phyloP scores from a whole-genome alignment of 1,140 invertebrate species.

The Mamestra configurata region DNA sequence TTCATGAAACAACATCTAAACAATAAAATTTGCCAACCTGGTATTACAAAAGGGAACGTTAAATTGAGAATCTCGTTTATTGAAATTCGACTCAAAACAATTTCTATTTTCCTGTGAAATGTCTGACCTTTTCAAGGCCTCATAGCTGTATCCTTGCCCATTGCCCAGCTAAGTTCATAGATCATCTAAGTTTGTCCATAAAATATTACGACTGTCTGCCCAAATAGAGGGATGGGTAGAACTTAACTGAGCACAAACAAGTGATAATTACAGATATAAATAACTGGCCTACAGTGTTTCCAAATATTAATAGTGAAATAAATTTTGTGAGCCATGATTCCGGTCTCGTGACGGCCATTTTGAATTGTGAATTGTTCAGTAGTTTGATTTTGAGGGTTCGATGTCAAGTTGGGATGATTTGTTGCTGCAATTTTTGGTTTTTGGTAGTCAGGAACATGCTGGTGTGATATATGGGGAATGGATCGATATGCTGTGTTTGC shows the following conservation, averaged over 20 bases:
- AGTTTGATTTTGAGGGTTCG: constrained; percentile 32
- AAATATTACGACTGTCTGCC: constrained; percentile 30
- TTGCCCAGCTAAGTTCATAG: constrained; percentile 18
- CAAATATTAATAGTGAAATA: constrained; percentile 42
- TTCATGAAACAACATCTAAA: too few relatives aligned
- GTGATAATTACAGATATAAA: constrained; percentile 36
- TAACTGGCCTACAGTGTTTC: constrained; percentile 21
- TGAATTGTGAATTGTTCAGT: constrained; percentile 29
- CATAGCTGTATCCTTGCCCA: constrained; percentile 22
- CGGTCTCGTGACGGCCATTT: constrained; percentile 26
- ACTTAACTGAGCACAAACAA: constrained; percentile 24
- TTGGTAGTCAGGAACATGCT: background rate
- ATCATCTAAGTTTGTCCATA: constrained; percentile 42
- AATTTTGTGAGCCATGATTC: constrained; percentile 35
- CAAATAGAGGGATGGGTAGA: background rate
- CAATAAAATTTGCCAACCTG: too few relatives aligned
- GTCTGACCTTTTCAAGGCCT: constrained; percentile 13
- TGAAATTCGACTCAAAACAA: background rate
- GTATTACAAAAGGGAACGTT: background rate
- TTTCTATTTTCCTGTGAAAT: background rate
- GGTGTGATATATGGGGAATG: background rate
- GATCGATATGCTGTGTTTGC: background rate
- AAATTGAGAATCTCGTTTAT: background rate
- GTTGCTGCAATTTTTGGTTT: constrained; percentile 25
- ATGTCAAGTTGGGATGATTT: constrained; percentile 15